A percentile compares a stretch with the other conserved stretches of the same genome.
Conservation (phyloP, 2,113 vertebrate species). For the Fulica atra region DNA sequence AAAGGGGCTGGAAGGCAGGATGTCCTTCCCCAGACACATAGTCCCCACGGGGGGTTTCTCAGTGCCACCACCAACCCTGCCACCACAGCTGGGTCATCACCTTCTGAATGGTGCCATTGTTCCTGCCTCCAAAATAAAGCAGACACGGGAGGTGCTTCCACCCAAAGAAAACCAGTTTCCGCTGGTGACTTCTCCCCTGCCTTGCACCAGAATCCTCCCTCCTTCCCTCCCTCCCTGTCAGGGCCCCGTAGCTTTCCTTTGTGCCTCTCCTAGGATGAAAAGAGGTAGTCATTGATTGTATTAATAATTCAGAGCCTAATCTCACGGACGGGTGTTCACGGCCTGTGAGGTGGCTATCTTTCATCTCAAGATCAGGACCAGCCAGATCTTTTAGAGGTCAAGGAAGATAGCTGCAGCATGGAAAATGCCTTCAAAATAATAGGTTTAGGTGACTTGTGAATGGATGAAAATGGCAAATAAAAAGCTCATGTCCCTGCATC, state of each 20-base stretch:
- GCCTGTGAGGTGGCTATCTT: conserved; percentile 55
- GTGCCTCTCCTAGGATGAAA: conserved; percentile 56
- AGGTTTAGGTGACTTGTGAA: background rate
- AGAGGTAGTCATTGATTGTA: conserved; percentile 67
- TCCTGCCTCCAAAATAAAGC: background rate
- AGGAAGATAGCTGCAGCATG: conserved; percentile 19
- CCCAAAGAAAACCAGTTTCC: conserved; percentile 15
- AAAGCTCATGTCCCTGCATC: background rate
- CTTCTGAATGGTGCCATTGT: conserved; percentile 18
- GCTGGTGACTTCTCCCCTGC: conserved; percentile 14
- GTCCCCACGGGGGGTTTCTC: background rate
- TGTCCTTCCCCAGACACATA: background rate
- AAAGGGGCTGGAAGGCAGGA: background rate
- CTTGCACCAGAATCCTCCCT: background rate
- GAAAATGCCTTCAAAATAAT: conserved; percentile 29
- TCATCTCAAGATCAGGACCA: conserved; percentile 56
- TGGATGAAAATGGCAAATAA: background rate
- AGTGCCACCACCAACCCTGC: background rate
- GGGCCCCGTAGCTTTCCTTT: conserved; percentile 43
- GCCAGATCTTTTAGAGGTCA: conserved; percentile 50
- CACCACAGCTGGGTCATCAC: background rate
- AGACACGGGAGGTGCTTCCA: background rate
- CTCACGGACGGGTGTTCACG: conserved; percentile 50
- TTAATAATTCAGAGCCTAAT: conserved; percentile 69
- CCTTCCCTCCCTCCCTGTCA: conserved; percentile 4